Evolutionary conservation across 1,140 invertebrate species (phyloP), one percentile per base, ranked within the genome.

Genomic region (Brachionus rotundiformis): DNA sequence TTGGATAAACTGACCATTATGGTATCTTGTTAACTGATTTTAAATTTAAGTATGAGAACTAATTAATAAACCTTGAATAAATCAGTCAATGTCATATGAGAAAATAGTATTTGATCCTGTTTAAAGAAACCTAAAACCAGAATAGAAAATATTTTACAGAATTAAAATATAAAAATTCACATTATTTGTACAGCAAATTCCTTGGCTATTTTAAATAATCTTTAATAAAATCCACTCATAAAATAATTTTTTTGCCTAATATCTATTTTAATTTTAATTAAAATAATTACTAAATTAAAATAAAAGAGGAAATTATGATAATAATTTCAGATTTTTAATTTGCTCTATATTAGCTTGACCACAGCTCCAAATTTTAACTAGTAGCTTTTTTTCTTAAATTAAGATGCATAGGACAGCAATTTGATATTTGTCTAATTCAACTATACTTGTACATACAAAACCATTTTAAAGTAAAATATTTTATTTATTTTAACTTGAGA

Each of bases 351-450:
- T 19, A 54, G 2, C 2, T 2, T 54, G 19, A 54, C 47, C 47
- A 54, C 47, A 54, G 16, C 23, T 7, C 23, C 16, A 54, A 54
- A 19, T 54, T 23, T 54, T 54, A 2, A 54, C 47, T 19, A 54
- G 47, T 54, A 54, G 36, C n/a, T n/a, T 39, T 19, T 54, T 54
- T 54, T 49, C 23, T 54, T 7, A 54, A 54, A 23, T 54, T 54
- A 54, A 7, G 19, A 54, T 54, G 47, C 2, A 54, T 54, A 54
- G 47, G 47, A 54, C 47, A 54, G 47, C 47, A 54, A 54, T 54
- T 54, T 54, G 47, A 54, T 54, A 54, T 54, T 54, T 54, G 47
- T 54, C 47, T 54, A 54, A 54, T 54, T 54, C 47, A 54, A 54
- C 47, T 19, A 54, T 54, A 54, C 47, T 54, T 54, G 47, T 54